Percentiles rank a stretch among this genome's conserved stretches.
Evolutionary conservation across 2,888 invertebrate genomes (phyloP).

Genomic region (Harpalus rubripes): DNA sequence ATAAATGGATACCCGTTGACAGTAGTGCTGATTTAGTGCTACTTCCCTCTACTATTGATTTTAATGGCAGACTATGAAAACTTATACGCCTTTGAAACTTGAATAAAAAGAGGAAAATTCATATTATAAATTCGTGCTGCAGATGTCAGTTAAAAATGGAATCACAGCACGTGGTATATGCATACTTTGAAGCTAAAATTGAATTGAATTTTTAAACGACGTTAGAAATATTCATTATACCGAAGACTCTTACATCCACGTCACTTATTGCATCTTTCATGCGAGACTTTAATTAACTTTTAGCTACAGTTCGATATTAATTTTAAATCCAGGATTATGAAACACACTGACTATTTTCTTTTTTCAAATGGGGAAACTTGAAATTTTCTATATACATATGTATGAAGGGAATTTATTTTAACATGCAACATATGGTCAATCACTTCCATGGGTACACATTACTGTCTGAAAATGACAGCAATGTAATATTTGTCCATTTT

Average conservation of each 20-base stretch:
- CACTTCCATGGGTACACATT: no score
- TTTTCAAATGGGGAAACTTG: no score
- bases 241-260: neutral
- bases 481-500: no score
- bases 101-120: conserved; percentile 37
- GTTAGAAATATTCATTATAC: conserved; percentile 27
- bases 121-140: conserved; percentile 37
- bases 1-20: conserved; percentile 26
- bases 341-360: no score
- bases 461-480: no score
- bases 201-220: conserved; percentile 25
- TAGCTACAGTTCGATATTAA: neutral
- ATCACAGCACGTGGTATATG: conserved; percentile 31
- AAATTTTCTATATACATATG: no score
- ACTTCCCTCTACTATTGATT: conserved; percentile 21
- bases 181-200: conserved; percentile 44
- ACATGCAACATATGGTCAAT: no score
- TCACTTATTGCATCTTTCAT: conserved; percentile 18
- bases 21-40: conserved; percentile 32
- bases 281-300: conserved; percentile 26
- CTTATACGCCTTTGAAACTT: conserved; percentile 29
- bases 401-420: no score
- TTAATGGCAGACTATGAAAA: conserved; percentile 18
- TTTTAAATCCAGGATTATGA: neutral
- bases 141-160: conserved; percentile 49